Evolutionary conservation across 2,113 vertebrate species (phyloP).

Genomic region (Sinosuthora webbiana): DNA sequence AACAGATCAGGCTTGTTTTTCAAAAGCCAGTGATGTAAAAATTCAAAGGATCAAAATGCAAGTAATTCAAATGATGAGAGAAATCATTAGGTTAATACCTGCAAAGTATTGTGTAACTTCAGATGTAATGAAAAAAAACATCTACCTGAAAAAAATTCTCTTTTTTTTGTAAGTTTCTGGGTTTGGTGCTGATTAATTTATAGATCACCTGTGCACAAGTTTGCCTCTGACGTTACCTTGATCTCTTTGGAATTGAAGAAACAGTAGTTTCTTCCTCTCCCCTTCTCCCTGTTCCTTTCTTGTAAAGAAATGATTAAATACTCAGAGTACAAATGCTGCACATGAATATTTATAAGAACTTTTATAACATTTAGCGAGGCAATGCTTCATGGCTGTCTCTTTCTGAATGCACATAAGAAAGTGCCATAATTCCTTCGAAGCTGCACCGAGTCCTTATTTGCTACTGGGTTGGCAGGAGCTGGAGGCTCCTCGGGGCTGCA

Average conservation of each 20-base stretch:
- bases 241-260: constrained; percentile 15
- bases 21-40: not conserved
- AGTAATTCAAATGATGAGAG: not conserved
- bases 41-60: not conserved
- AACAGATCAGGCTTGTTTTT: not conserved
- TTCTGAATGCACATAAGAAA: constrained; percentile 25
- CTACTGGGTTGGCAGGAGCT: not conserved
- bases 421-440: not conserved
- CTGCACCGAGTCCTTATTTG: not conserved
- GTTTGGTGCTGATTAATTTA: not conserved
- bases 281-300: not conserved
- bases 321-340: constrained; percentile 30
- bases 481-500: not conserved
- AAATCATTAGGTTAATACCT: not conserved
- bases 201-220: not conserved
- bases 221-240: not conserved
- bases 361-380: constrained; percentile 47
- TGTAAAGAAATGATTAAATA: constrained; percentile 54
- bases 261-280: not conserved
- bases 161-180: not conserved
- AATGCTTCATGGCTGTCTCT: constrained; percentile 8
- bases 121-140: not conserved
- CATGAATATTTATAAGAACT: constrained; percentile 60
- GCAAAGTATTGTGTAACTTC: not conserved
- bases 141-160: not conserved